Percentiles rank a stretch among this genome's conserved stretches.
phyloP scores from a whole-genome alignment of 2,888 invertebrate species.

The Branchellion lobata region DNA sequence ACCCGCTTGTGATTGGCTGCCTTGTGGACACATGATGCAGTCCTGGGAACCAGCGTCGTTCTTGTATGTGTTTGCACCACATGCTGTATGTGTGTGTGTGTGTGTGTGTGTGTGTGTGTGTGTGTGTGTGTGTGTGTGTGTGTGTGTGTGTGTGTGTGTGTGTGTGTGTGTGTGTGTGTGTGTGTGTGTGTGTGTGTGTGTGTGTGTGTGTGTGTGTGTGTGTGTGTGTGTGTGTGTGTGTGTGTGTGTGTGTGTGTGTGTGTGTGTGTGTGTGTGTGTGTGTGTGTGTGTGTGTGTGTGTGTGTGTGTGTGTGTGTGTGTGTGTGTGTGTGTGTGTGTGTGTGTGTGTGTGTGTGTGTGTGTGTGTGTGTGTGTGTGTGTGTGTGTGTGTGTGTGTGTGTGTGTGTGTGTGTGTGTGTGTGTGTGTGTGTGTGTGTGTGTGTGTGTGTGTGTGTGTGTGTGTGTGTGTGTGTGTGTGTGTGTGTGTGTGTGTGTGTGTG shows the following conservation, averaged over 20 bases:
- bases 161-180: conserved; percentile 2
- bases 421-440: neutral
- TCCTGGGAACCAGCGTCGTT: neutral
- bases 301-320: no score
- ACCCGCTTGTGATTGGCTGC: neutral
- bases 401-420: neutral
- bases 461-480: neutral
- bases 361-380: no score
- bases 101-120: conserved; percentile 23
- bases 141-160: conserved; percentile 22
- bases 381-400: neutral
- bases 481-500: no score
- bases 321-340: no score
- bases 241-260: no score
- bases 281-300: no score
- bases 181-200: no score
- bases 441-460: no score
- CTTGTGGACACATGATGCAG: neutral
- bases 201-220: no score
- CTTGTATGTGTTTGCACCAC: neutral
- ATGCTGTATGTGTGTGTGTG: neutral
- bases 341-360: no score
- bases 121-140: conserved; percentile 34
- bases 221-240: no score
- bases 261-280: no score